A percentile compares a stretch with the other conserved stretches of the same genome.
Conservation (phyloP, 1,140 invertebrate species). For the Tigriopus japonicus region DNA sequence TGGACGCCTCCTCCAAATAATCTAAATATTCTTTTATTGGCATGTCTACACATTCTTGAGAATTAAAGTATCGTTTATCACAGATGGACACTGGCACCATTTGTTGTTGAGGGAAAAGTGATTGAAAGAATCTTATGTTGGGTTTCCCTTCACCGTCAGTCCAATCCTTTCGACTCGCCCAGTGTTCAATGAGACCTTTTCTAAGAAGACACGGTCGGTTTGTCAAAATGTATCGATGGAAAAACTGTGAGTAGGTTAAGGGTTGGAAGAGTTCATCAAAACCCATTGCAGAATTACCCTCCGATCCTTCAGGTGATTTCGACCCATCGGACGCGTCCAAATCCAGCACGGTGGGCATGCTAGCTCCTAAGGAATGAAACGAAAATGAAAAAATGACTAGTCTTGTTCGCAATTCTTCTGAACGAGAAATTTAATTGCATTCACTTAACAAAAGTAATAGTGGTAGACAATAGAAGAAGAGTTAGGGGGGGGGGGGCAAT, state of each 20-base stretch:
- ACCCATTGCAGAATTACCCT: too few relatives aligned
- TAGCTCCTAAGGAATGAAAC: too few relatives aligned
- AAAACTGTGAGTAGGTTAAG: not conserved
- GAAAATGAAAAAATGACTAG: not conserved
- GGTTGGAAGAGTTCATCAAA: not conserved
- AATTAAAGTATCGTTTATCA: not conserved
- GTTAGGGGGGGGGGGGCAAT: too few relatives aligned
- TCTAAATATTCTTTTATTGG: not conserved
- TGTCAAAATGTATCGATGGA: not conserved
- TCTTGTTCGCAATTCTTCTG: not conserved
- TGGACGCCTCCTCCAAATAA: not conserved
- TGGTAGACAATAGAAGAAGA: not conserved
- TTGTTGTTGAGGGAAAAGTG: not conserved
- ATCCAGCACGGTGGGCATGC: too few relatives aligned
- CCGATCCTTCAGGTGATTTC: too few relatives aligned
- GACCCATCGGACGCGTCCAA: too few relatives aligned
- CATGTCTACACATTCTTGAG: not conserved
- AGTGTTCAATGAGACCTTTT: not conserved
- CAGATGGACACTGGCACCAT: not conserved
- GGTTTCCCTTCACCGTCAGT: too few relatives aligned
- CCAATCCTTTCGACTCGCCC: not conserved
- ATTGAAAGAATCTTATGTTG: not conserved
- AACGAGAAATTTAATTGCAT: not conserved
- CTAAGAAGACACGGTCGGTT: not conserved
- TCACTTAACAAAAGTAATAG: not conserved